A percentile compares a stretch with the other conserved stretches of the same genome.
Conservation (phyloP, 2,113 vertebrate species). For the Protobothrops mucrosquamatus region DNA sequence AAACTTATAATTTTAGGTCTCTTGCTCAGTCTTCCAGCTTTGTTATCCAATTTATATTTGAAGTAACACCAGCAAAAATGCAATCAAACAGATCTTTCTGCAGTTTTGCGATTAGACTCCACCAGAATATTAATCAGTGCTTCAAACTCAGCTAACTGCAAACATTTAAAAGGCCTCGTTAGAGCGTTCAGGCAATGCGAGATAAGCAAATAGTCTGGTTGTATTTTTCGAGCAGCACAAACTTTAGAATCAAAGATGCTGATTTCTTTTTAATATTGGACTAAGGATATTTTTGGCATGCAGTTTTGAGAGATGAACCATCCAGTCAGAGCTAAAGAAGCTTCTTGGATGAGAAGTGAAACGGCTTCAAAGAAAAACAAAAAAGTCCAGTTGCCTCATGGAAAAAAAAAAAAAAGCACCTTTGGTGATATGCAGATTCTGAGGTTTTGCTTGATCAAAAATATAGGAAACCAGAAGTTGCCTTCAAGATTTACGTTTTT, state of each 20-base stretch:
- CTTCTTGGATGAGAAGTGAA: too few relatives aligned
- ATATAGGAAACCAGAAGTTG: too few relatives aligned
- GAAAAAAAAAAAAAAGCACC: too few relatives aligned
- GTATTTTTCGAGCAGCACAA: not conserved
- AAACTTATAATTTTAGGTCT: not conserved
- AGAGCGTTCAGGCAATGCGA: not conserved
- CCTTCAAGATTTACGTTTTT: too few relatives aligned
- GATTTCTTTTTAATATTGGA: not conserved
- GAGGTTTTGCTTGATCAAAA: too few relatives aligned
- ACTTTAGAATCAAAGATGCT: not conserved
- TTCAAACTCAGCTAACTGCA: conserved; percentile 24
- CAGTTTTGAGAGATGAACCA: not conserved
- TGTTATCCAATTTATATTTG: not conserved
- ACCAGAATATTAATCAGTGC: not conserved
- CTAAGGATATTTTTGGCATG: not conserved
- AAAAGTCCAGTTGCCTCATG: too few relatives aligned
- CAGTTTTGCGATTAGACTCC: conserved; percentile 16
- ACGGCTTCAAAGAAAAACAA: too few relatives aligned
- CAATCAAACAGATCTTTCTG: conserved; percentile 38
- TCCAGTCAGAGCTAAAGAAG: too few relatives aligned
- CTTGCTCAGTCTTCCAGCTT: conserved; percentile 8
- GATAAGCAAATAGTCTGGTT: not conserved
- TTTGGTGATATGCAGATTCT: too few relatives aligned
- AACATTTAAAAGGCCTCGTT: conserved; percentile 1
- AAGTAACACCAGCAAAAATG: not conserved